These are phyloP conservation scores for Apantesis nais DNA, from an alignment of 2,888 invertebrate species.

Conservation along the genomic window DNA sequence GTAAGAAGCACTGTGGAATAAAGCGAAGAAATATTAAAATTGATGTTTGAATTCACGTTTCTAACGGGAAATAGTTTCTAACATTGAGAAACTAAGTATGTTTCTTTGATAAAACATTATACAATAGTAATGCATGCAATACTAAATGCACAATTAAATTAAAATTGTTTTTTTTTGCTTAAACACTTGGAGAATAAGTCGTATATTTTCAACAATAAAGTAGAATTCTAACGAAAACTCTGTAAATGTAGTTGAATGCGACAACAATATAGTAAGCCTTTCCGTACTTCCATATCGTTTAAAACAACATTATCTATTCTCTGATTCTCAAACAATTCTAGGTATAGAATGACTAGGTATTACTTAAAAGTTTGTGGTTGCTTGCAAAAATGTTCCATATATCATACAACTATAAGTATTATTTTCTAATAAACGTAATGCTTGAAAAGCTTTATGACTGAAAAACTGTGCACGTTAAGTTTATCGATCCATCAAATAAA, in stretches of 20 bases:
- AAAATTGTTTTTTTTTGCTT: background rate
- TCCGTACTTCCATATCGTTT: too few species aligned
- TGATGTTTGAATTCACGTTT: constrained; percentile 37
- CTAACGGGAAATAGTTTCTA: constrained; percentile 21
- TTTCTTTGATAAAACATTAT: constrained; percentile 20
- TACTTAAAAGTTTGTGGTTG: too few species aligned
- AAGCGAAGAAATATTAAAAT: constrained; percentile 50
- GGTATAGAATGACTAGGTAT: too few species aligned
- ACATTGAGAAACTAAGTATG: constrained; percentile 20
- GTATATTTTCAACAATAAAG: background rate
- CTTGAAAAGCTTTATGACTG: too few species aligned
- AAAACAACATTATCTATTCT: too few species aligned
- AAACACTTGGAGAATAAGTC: background rate
- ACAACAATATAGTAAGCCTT: too few species aligned
- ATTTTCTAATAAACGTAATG: too few species aligned
- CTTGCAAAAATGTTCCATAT: too few species aligned
- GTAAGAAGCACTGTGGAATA: constrained; percentile 31
- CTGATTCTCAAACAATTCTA: too few species aligned
- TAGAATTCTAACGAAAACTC: background rate
- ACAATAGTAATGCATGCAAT: constrained; percentile 22
- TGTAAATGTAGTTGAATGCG: background rate
- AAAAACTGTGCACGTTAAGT: too few species aligned
- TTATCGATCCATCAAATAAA: too few species aligned
- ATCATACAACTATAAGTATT: too few species aligned
- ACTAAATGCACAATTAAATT: constrained; percentile 15